Evolutionary conservation across 2,113 vertebrate genomes (phyloP), one percentile per base, ranked within the genome.

Genomic region (Forbesichthys agassizii): DNA sequence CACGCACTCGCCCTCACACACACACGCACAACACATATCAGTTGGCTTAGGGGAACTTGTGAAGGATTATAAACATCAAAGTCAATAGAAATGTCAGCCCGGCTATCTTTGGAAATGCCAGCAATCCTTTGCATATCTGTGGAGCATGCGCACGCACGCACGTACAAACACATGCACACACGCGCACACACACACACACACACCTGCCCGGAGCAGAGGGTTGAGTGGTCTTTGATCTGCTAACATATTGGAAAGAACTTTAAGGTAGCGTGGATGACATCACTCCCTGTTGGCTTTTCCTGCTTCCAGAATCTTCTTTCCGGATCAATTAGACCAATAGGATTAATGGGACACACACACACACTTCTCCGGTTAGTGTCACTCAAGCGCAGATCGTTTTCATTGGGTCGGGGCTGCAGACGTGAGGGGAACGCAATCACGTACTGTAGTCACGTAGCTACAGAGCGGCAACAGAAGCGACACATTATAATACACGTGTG

Each of bases 41-140:
- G 74, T 76, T 86, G 85, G 87, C 90, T 89, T 89, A 82, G 68
- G 83, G 86, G 86, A 93, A 94, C 92, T 94, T 94, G 94, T 95
- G 91, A 95, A 93, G 94, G 95, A 95, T 97, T 96, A 96, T 94
- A 93, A 95, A 95, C 96, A 95, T 98, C 95, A 98, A 97, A 97
- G 95, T 93, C 91, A 92, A 88, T 93, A 94, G 94, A 97, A 98
- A 98, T 97, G 96, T 95, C 93, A 92, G 90, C 85, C 92, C 91
- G 93, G 92, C 95, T 94, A 93, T 95, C 94, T 95, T 94, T 94
- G 94, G 94, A 97, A 97, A 97, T 95, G 96, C 94, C 96, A 97
- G 91, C 85, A 95, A 93, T 91, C 92, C 92, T 92, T 93, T 95
- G 94, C 95, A 96, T 95, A 95, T 94, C 92, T 91, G 83, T 82